Base-by-base conservation (phyloP, 2,888 invertebrate genomes). In the Xestia rhomboidea region DNA sequence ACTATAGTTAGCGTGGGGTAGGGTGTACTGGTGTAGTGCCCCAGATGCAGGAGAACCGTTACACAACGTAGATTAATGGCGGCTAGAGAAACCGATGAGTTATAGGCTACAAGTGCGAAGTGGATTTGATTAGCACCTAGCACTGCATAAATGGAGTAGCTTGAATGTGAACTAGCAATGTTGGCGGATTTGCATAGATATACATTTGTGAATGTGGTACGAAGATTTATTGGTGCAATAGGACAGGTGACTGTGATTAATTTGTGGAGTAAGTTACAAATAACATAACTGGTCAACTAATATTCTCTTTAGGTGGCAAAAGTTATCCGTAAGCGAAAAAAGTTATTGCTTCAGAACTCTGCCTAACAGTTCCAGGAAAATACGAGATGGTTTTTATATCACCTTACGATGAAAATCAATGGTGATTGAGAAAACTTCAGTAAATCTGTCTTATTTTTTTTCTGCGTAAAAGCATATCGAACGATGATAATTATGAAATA, bases 401-500 rank as follows among this genome's bases (percentile, higher is more conserved):
- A 11, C 67, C 49, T 21, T 74, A 27, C 4, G 27, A 15, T 11
- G 30, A n/a, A 51, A 44, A 64, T 73, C 11, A 27, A 30, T 3
- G n/a, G 8, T 30, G 18, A 18, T 6, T n/a, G 11, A 18, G 18
- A 21, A 68, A 49, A 30, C 15, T 21, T 46, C 27, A 0, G 24
- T 10, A 2, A 30, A 38, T 27, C 30, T 73, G 10, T 3, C n/a
- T 18, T 2, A 13, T 46, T 38, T 27, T 41, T 63, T 38, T 62
- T 77, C 30, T 62, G 30, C 68, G 51, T n/a, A 30, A 68, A 49
- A 51, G 21, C 75, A 68, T 71, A 46, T 63, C 68, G 30, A 77
- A 70, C 18, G 49, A 73, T 72, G 44, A 82, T 72, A 63, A 79
- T 77, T 69, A 80, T 87, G 84, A 86, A 63, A 81, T 84, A 88